Evolutionary conservation across 2,888 invertebrate genomes (phyloP).

Genomic region (Ophion ellenae): DNA sequence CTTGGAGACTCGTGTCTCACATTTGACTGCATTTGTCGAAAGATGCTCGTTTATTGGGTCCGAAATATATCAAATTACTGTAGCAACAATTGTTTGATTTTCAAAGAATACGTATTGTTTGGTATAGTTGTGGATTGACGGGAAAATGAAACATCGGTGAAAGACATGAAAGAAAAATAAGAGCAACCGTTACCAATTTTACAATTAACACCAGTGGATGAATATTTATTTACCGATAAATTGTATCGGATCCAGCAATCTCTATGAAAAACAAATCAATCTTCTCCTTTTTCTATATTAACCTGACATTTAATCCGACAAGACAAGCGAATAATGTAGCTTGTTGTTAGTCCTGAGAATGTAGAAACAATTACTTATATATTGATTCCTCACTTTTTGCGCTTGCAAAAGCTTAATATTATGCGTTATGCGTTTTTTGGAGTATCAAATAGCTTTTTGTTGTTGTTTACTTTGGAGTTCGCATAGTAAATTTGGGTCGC

Average conservation of each 20-base stretch:
- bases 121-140: not conserved
- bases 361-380: not conserved
- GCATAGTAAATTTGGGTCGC: conserved; percentile 38
- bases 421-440: not conserved
- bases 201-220: not conserved
- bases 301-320: not conserved
- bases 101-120: not conserved
- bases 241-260: not conserved
- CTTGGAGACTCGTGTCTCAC: not conserved
- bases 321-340: not conserved
- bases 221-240: not conserved
- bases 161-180: not conserved
- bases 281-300: conserved; percentile 5
- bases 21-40: not conserved
- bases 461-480: conserved; percentile 42
- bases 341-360: not conserved
- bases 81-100: not conserved
- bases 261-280: not conserved
- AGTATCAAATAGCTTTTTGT: not conserved
- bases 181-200: not conserved
- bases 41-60: not conserved
- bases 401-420: not conserved
- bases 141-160: not conserved
- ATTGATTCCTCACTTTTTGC: not conserved
- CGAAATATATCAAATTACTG: not conserved